Percentiles rank a stretch among this genome's conserved stretches.
Conservation (phyloP, 2,888 invertebrate genomes). For the Habroteleia sp. region DNA sequence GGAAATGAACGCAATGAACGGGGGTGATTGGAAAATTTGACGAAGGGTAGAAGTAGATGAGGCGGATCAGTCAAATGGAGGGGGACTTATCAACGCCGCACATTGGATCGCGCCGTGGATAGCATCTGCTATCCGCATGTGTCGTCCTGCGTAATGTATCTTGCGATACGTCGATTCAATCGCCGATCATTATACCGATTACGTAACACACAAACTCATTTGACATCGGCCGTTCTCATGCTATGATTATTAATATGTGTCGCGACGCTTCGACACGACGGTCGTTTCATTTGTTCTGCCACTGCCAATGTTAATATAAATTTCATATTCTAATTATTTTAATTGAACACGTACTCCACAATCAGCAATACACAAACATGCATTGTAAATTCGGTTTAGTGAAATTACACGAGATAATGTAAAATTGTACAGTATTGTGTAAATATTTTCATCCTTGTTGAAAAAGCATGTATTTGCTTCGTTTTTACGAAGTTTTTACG, state of each 20-base stretch:
- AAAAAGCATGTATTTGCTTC: too few species aligned
- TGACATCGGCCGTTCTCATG: slow-evolving; percentile 65
- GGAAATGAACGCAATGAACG: slow-evolving; percentile 64
- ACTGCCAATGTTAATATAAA: slow-evolving; percentile 13
- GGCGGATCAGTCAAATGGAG: slow-evolving; percentile 29
- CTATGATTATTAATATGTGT: slow-evolving; percentile 71
- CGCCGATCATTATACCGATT: slow-evolving; percentile 77
- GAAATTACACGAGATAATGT: too few species aligned
- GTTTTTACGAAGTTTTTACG: too few species aligned
- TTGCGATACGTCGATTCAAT: slow-evolving; percentile 77
- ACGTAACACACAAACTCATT: slow-evolving; percentile 60
- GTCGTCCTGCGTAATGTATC: slow-evolving; percentile 74
- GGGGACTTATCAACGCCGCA: slow-evolving; percentile 56
- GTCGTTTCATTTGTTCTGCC: slow-evolving; percentile 11
- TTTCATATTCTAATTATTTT: slow-evolving; percentile 14
- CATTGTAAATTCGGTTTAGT: too few species aligned
- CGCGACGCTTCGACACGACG: slow-evolving; percentile 11
- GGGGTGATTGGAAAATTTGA: slow-evolving; percentile 80
- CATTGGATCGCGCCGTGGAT: slow-evolving; percentile 62
- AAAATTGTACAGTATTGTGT: too few species aligned
- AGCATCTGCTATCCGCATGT: slow-evolving; percentile 75
- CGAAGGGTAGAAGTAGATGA: slow-evolving; percentile 73
- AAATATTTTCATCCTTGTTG: too few species aligned
- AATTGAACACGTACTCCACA: too few species aligned
- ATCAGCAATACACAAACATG: too few species aligned